phyloP scores from a whole-genome alignment of 1,140 invertebrate genomes.

The Halesus radiatus region DNA sequence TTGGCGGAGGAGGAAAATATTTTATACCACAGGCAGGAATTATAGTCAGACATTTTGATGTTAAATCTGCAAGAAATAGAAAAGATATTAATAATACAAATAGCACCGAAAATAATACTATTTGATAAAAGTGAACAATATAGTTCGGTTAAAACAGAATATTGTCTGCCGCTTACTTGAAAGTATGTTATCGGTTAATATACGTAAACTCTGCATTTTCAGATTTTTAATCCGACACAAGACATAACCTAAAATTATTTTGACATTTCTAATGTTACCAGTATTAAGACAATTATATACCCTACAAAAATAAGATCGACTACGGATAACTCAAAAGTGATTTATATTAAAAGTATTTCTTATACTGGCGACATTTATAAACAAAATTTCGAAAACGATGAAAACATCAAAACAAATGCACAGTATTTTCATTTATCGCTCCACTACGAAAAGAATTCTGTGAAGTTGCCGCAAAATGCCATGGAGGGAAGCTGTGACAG shows the following conservation, averaged over 20 bases:
- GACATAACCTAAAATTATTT: background rate
- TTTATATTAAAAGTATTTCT: background rate
- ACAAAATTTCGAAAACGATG: conserved; percentile 1
- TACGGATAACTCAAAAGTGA: no score
- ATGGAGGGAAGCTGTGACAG: conserved; percentile 47
- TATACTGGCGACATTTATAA: background rate
- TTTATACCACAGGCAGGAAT: conserved; percentile 72
- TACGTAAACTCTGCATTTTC: conserved; percentile 33
- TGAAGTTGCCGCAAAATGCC: conserved; percentile 37
- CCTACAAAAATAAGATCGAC: no score
- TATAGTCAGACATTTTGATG: conserved; percentile 42
- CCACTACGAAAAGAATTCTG: background rate
- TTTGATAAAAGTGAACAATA: no score
- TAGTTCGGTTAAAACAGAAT: no score
- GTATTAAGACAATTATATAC: no score
- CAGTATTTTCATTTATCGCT: background rate
- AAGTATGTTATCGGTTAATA: conserved; percentile 4
- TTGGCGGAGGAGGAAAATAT: conserved; percentile 73
- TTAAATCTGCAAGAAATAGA: conserved; percentile 20
- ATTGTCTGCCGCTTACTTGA: background rate
- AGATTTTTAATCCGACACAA: conserved; percentile 2
- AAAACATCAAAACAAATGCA: conserved; percentile 1
- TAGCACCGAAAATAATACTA: background rate
- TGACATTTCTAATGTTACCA: no score
- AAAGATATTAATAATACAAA: conserved; percentile 8